These are phyloP conservation scores for Spinus olivaceus DNA, from an alignment of 2,797 vertebrate species.

Conservation along the genomic window DNA sequence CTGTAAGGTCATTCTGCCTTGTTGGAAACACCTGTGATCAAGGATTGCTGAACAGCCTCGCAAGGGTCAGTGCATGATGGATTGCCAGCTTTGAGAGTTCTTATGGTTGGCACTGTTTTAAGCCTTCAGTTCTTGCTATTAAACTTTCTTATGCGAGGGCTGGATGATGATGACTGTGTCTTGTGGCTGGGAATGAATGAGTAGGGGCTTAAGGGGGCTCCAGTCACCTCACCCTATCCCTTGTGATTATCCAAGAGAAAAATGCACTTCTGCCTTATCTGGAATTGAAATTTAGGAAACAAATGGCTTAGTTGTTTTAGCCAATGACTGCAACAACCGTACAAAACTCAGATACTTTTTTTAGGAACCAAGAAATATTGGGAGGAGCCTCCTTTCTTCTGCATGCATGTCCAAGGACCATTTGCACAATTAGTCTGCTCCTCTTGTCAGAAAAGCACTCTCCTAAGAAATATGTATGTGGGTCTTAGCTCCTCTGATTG, in stretches of 20 bases:
- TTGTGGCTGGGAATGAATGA: neutral
- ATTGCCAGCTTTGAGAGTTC: neutral
- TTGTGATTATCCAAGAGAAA: neutral
- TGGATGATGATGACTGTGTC: neutral
- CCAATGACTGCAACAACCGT: neutral
- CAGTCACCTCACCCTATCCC: neutral
- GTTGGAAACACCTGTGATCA: neutral
- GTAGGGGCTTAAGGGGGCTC: neutral
- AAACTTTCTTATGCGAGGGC: neutral
- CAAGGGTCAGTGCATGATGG: neutral
- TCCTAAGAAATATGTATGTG: accelerated
- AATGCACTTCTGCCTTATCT: neutral
- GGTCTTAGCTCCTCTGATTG: neutral
- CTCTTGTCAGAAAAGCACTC: neutral
- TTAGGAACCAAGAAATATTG: neutral
- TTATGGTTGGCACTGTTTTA: neutral
- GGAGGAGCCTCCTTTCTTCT: neutral
- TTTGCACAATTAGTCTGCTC: neutral
- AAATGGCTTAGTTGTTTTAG: neutral
- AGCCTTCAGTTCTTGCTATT: neutral
- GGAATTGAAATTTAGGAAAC: neutral
- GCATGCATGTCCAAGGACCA: no score
- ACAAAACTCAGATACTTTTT: neutral
- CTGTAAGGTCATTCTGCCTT: neutral
- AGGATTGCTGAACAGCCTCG: neutral